Base-by-base conservation (phyloP, 1,140 invertebrate genomes). In the Macrostomum lignano region DNA sequence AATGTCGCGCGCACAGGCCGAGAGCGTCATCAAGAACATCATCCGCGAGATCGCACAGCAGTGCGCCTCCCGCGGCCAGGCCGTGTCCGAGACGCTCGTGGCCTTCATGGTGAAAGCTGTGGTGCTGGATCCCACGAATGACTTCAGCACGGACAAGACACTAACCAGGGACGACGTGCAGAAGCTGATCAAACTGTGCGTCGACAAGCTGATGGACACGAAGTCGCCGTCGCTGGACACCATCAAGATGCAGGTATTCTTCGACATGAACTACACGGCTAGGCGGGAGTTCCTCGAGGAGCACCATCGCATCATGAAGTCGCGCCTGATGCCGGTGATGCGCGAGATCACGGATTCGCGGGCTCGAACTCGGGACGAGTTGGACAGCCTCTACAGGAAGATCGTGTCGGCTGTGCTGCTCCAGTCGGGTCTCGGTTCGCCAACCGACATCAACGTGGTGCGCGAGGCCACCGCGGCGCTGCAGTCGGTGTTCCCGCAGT, bases 401-500 rank as follows among this genome's bases (percentile, higher is more conserved):
- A 58, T 60, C 41, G 55, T 60, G 0, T 55, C 54, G 6, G 47
- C 50, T 11, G 48, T 57, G n/a, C 39, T 59, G 15, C 40, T 58
- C 6, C 29, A 50, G 31, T 58, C 56, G 38, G 56, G 56, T 21
- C 42, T 59, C 7, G 56, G 56, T 6, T 52, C 49, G 33, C 51
- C 54, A n/a, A 58, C 55, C 30, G 54, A 58, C 40, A 54, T 57
- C 3, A 38, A 54, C 11, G 59, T 65, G 36, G 51, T 65, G n/a
- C 60, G 60, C 56, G 68, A 65, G 46, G 49, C 56, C 9, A 58
- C 55, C 42, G 61, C 66, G 22, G 69, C 71, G 0, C 46, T 74
- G 10, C 68, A 71, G 43, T 74, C 71, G 47, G 65, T 74, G 5
- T 70, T 73, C 43, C 64, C 67, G 3, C 58, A 65, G 31, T 64